These are phyloP conservation scores for Polyploca ridens DNA, from an alignment of 2,888 invertebrate species.

Conservation along the genomic window DNA sequence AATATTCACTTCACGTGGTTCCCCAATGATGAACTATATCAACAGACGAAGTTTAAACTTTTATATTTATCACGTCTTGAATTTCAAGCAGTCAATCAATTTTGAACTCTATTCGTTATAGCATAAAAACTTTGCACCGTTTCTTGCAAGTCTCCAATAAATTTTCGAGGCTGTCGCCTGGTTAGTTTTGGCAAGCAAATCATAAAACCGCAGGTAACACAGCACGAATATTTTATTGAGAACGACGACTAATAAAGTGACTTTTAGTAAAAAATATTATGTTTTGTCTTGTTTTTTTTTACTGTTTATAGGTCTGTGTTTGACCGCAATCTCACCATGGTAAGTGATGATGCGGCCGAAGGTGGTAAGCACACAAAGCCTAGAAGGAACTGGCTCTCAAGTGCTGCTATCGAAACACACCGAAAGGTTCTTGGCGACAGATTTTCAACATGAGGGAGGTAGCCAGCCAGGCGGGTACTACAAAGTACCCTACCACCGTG, in stretches of 20 bases:
- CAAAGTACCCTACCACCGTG: too few relatives aligned
- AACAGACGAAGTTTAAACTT: background rate
- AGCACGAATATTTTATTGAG: background rate
- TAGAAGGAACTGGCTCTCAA: too few relatives aligned
- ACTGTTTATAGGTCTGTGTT: background rate
- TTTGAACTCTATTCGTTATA: background rate
- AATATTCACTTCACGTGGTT: background rate
- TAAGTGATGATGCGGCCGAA: too few relatives aligned
- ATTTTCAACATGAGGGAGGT: too few relatives aligned
- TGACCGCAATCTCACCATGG: too few relatives aligned
- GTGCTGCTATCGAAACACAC: too few relatives aligned
- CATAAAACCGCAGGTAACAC: background rate
- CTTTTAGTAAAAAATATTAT: background rate
- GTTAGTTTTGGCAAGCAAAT: slow-evolving; percentile 5
- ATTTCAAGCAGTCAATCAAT: background rate
- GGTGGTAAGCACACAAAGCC: too few relatives aligned
- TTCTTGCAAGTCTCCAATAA: background rate
- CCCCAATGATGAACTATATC: background rate
- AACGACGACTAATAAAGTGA: slow-evolving; percentile 5
- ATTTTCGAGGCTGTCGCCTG: background rate
- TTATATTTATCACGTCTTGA: slow-evolving; percentile 3
- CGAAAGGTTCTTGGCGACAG: too few relatives aligned
- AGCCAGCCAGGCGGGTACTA: too few relatives aligned
- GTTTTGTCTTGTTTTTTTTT: background rate
- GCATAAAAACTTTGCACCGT: background rate